These are phyloP conservation scores for Tryphoninae sp. DNA, from an alignment of 2,888 invertebrate species.

Conservation along the genomic window DNA sequence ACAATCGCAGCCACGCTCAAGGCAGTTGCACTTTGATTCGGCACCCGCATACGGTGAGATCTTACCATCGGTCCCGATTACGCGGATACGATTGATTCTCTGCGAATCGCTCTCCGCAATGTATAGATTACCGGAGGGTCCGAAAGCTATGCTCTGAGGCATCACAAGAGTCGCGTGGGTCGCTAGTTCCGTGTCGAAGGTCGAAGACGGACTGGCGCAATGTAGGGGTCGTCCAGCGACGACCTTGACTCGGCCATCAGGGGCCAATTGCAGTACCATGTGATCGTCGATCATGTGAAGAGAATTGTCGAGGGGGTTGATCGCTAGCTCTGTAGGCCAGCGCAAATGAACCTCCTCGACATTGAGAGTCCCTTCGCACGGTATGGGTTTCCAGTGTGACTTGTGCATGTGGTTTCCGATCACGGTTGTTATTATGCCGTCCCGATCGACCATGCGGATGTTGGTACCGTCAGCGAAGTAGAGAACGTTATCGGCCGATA, in stretches of 20 bases:
- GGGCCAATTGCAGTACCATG: constrained; percentile 95
- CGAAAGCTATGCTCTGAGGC: constrained; percentile 97
- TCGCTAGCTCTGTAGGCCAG: constrained; percentile 97
- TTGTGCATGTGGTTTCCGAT: constrained; percentile 97
- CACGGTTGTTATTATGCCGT: constrained; percentile 95
- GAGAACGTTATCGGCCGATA: constrained; percentile 94
- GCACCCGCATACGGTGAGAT: constrained; percentile 97
- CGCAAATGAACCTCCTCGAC: constrained; percentile 96
- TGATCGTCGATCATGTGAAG: constrained; percentile 98
- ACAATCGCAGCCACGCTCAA: constrained; percentile 95
- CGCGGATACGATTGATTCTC: constrained; percentile 93
- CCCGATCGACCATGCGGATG: constrained; percentile 94
- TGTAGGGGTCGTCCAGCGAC: constrained; percentile 96
- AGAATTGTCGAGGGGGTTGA: constrained; percentile 96
- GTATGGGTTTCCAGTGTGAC: constrained; percentile 96
- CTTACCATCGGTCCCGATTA: constrained; percentile 96
- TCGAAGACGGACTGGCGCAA: constrained; percentile 92
- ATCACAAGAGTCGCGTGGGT: constrained; percentile 95
- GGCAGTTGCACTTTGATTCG: constrained; percentile 96
- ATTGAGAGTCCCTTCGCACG: constrained; percentile 94
- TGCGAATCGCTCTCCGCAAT: constrained; percentile 98
- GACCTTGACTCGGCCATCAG: constrained; percentile 94
- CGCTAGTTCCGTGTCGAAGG: constrained; percentile 92
- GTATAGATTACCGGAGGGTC: constrained; percentile 94
- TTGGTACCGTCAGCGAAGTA: constrained; percentile 98